Evolutionary conservation across 2,113 vertebrate genomes (phyloP).

Genomic region (Pollachius pollachius): DNA sequence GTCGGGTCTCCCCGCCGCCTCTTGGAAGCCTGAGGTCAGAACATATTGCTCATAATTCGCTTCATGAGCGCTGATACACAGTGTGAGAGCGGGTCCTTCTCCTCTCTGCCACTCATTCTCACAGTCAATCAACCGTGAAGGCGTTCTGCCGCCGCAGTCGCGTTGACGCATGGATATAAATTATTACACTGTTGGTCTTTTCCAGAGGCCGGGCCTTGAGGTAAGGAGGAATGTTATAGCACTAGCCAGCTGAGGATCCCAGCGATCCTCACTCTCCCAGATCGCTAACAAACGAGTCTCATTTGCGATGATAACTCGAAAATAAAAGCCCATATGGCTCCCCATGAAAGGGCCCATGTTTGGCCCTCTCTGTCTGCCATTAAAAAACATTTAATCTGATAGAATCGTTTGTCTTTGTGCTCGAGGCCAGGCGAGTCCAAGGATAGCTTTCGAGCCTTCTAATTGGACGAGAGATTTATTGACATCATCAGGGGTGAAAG

Average conservation of each 20-base stretch:
- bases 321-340: conserved; percentile 86
- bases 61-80: conserved; percentile 53
- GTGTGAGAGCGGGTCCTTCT: conserved; percentile 32
- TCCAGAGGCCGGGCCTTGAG: neutral
- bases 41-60: conserved; percentile 53
- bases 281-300: conserved; percentile 87
- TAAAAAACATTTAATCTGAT: conserved; percentile 94
- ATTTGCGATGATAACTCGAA: conserved; percentile 88
- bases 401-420: conserved; percentile 95
- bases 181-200: conserved; percentile 35
- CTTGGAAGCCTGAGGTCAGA: conserved; percentile 56
- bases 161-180: conserved; percentile 44
- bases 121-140: conserved; percentile 43
- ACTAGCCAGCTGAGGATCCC: conserved; percentile 22
- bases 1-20: conserved; percentile 56
- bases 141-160: conserved; percentile 21
- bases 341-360: conserved; percentile 66
- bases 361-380: conserved; percentile 84
- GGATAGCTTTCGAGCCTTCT: conserved; percentile 80
- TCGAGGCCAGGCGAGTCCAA: conserved; percentile 77
- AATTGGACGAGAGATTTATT: conserved; percentile 75
- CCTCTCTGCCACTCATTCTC: conserved; percentile 35
- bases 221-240: neutral
- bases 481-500: conserved; percentile 78
- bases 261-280: conserved; percentile 62